Evolutionary conservation across 2,113 vertebrate species (phyloP).

Genomic region (Actenoides hombroni): DNA sequence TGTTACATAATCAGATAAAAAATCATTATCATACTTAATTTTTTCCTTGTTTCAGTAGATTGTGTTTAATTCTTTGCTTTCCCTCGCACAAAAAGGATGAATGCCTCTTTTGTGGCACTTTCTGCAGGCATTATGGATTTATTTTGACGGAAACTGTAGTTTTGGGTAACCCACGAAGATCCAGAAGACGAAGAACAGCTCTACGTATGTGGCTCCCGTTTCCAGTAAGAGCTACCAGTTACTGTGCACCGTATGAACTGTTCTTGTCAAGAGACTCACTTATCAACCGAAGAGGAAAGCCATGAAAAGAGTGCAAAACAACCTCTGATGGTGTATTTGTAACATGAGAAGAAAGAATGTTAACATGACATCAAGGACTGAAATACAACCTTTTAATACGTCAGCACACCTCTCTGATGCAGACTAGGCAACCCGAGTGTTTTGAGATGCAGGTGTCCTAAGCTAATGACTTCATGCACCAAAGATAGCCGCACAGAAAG

Average conservation of each 20-base stretch:
- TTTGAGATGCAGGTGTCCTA: neutral
- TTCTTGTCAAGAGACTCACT: neutral
- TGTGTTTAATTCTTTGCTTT: neutral
- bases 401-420: neutral
- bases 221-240: neutral
- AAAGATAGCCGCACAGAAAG: constrained; percentile 10
- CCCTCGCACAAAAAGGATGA: neutral
- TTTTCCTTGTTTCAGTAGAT: neutral
- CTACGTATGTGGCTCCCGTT: neutral
- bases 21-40: neutral
- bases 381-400: neutral
- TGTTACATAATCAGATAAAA: neutral
- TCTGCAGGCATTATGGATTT: neutral
- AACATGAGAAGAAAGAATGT: constrained; percentile 3
- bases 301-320: neutral
- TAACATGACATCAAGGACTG: neutral
- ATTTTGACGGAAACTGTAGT: neutral
- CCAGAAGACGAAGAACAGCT: neutral
- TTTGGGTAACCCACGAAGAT: neutral
- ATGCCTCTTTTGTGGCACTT: neutral
- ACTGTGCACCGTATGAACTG: neutral
- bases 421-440: neutral
- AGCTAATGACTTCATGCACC: neutral
- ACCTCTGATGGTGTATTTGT: neutral
- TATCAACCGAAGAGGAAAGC: constrained; percentile 30